These are phyloP conservation scores for Fratercula arctica DNA, from an alignment of 2,797 vertebrate genomes.

Conservation along the genomic window DNA sequence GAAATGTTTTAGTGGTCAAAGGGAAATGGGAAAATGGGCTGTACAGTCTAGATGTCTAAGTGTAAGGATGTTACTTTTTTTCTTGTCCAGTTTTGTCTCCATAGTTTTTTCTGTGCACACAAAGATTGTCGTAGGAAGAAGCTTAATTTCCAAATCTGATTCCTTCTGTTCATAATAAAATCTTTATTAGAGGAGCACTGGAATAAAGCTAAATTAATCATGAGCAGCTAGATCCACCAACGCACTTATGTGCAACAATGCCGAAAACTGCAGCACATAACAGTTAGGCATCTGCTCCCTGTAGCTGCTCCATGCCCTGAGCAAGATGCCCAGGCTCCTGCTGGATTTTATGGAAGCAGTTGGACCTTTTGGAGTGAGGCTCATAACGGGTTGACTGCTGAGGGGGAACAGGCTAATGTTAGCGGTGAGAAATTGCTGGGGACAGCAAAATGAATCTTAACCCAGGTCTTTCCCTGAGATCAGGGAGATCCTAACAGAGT, in stretches of 20 bases:
- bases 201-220: slow-evolving; percentile 48
- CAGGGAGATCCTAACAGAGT: not conserved
- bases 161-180: slow-evolving; percentile 29
- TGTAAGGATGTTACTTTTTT: not conserved
- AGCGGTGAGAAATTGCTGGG: not conserved
- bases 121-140: not conserved
- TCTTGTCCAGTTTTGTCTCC: not conserved
- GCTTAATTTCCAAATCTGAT: not conserved
- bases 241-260: not conserved
- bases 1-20: slow-evolving; percentile 1
- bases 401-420: not conserved
- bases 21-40: not conserved
- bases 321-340: not conserved
- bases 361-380: not conserved
- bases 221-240: not conserved
- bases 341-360: not conserved
- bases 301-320: slow-evolving; percentile 1
- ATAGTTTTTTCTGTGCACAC: not conserved
- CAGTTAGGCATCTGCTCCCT: slow-evolving; percentile 17
- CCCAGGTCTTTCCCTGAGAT: fast-evolving
- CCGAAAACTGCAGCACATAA: not conserved
- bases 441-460: not conserved
- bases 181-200: slow-evolving; percentile 22
- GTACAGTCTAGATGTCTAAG: not conserved
- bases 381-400: not conserved